Base-by-base conservation (phyloP, 2,113 vertebrate species). In the Callipepla squamata region DNA sequence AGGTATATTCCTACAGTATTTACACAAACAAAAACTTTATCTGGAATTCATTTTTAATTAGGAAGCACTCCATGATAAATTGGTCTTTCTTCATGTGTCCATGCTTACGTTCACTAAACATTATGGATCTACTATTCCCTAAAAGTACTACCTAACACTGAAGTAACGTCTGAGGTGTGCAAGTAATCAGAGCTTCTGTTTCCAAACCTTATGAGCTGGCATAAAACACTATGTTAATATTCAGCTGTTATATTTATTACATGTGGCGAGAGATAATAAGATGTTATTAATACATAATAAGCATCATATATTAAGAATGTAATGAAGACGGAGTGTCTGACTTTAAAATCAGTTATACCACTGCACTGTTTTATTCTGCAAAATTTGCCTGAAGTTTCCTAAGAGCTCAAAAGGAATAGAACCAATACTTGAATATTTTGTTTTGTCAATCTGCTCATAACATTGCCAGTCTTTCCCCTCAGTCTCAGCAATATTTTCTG, bases 241-340 rank as follows among this genome's bases (percentile, higher is more conserved):
- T 91, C 87, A 92, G 57, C 40, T 0, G 0, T 23, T 77, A 2
- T 75, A 87, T 95, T 95, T 92, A 84, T 96, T 93, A 93, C 78
- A 91, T 34, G 73, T 91, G 85, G 93, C 68, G 95, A 91, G 81
- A 80, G 61, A 87, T 94, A 93, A 91, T 82, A 87, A 80, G 65
- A 34, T 85, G 51, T 83, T 87, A 91, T 94, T 94, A 95, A 95
- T 87, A 85, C 7, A 51, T 83, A 93, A 92, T 80, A 89, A 78
- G 59, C 68, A 85, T 72, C 61, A 83, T 94, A 72, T 70, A 63
- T 92, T 88, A 85, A 18, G 42, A 90, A 59, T 44, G 61, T 68
- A 93, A 88, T 53, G 76, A 96, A 92, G 89, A 92, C 63, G 30
- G n/a, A 88, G 82, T 38, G 63, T 63, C 73, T 86, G 73, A 86